Conservation (phyloP, 2,113 vertebrate species). For the Dryoscopus gambensis region DNA sequence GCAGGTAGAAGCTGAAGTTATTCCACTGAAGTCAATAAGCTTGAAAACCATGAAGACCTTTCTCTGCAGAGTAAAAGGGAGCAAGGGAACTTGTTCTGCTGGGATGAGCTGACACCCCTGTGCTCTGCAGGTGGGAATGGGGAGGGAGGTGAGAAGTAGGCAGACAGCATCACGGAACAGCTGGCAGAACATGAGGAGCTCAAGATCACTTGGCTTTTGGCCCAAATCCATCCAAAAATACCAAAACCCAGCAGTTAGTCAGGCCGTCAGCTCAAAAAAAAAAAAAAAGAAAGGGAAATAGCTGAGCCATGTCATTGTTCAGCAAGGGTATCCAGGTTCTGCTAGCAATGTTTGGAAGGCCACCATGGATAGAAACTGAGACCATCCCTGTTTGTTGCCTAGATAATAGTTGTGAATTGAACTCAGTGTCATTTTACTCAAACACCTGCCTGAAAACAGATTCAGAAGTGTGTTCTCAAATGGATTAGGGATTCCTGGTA, state of each 20-base stretch:
- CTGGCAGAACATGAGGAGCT: constrained; percentile 4
- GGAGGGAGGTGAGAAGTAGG: background rate
- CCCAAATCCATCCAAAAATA: background rate
- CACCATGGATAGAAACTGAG: background rate
- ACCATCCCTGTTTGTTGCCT: accelerated
- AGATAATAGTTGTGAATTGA: background rate
- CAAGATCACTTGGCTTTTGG: constrained; percentile 33
- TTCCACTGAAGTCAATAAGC: background rate
- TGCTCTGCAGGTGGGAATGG: background rate
- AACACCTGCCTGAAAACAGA: background rate
- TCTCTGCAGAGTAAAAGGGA: background rate
- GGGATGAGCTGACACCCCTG: background rate
- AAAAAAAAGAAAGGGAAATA: background rate
- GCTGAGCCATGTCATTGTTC: background rate
- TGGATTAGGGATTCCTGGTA: background rate
- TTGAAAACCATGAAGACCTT: background rate
- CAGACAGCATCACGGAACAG: background rate
- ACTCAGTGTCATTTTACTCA: background rate
- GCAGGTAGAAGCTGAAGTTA: background rate
- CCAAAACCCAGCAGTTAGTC: background rate
- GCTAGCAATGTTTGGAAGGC: background rate
- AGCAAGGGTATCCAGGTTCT: background rate
- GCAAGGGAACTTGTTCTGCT: background rate
- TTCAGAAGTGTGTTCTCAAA: background rate
- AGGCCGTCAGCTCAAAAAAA: background rate